Base-by-base conservation (phyloP, 2,888 invertebrate genomes). In the Orchesellides sinensis region DNA sequence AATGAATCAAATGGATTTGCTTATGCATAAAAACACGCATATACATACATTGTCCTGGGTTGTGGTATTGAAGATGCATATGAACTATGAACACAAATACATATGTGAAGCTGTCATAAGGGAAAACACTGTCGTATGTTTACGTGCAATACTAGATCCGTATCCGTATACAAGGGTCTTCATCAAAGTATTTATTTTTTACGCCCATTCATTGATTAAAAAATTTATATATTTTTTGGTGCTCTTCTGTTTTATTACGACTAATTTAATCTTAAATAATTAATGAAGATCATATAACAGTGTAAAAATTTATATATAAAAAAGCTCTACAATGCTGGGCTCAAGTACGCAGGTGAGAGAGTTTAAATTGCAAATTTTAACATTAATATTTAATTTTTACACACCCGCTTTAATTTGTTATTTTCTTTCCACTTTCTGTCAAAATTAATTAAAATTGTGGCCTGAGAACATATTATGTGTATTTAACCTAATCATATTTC, bases 301-400 rank as follows among this genome's bases (percentile, higher is more conserved):
- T 32, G 29, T n/a, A 32, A 59, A 32, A 25, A 27, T 32, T n/a
- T 10, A 14, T n/a, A 40, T 59, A 59, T 14, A 32, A n/a, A n/a
- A n/a, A n/a, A n/a, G n/a, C n/a, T n/a, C 59, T 17, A 65, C 63
- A 23, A 74, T 74, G 74, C 65, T 74, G 65, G 74, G 74, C 17
- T 74, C 74, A 61, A 74, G 63, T 74, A 32, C 74, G 29, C 74
- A 74, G 74, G 74, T 74, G 74, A 74, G 74, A n/a, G n/a, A n/a
- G n/a, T n/a, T n/a, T n/a, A n/a, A n/a, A n/a, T n/a, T n/a, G n/a
- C n/a, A n/a, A n/a, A n/a, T n/a, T n/a, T n/a, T n/a, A n/a, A n/a
- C n/a, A n/a, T n/a, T n/a, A n/a, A n/a, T n/a, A n/a, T n/a, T n/a
- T n/a, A n/a, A n/a, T 74, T 74, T 56, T 54, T 27, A 54, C 5